Base-by-base conservation (phyloP, 2,113 vertebrate genomes). In the Microtus pennsylvanicus region DNA sequence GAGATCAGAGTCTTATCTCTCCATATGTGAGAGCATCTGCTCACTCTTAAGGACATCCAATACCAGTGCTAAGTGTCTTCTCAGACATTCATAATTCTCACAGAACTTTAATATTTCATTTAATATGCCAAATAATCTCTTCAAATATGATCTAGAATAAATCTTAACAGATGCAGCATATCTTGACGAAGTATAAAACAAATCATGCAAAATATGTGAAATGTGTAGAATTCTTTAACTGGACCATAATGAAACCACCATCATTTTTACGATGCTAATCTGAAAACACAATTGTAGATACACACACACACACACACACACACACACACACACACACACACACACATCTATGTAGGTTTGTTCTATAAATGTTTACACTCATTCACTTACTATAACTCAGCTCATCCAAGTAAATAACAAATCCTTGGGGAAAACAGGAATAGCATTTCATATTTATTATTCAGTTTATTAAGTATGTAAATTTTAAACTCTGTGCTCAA, bases 1-100 rank as follows among this genome's bases (percentile, higher is more conserved):
- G 35, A 92, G 90, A 87, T 97, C 95, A 93, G 58, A 95, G 91
- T 89, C 81, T 98, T 75, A 94, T 95, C 65, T 97, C 89, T 76
- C 97, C 95, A 92, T 96, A 96, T 96, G 97, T 95, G 95, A 91
- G 92, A 94, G 96, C 96, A 97, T 94, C 97, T 98, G 96, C 58
- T 97, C 85, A 97, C 96, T 17, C 81, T 78, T 97, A 28, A 96
- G 93, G n/a, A 47, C 87, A 95, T 85, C 55, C 90, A 97, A 86
- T 52, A 83, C 38, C 47, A 78, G 70, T 90, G 96, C 72, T 89
- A 91, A 93, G 88, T 80, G 55, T 82, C 63, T 93, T 21, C 70
- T 38, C 55, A 80, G 74, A 13, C 17, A 83, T 61, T 95, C 42
- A 80, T 77, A 93, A 87, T 83, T 83, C 42, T 95, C 45, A 94